phyloP scores from a whole-genome alignment of 2,113 vertebrate genomes.

The Neotoma lepida region DNA sequence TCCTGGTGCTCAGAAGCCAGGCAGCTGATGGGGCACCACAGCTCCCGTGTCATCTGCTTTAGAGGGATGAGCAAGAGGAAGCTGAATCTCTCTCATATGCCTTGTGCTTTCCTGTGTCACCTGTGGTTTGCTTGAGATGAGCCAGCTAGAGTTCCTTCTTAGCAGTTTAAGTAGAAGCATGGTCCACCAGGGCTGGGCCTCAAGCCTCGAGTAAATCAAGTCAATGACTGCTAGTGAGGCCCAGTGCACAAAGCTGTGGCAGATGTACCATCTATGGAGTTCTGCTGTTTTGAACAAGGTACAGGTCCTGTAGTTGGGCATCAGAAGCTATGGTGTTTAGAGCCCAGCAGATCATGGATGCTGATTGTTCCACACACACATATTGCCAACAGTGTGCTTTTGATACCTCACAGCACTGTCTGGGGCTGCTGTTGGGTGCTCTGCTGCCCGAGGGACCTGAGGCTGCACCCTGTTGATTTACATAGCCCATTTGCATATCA shows the following conservation, averaged over 20 bases:
- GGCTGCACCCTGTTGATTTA: too few relatives aligned
- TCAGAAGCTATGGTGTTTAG: neutral
- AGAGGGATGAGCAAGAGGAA: rapidly evolving
- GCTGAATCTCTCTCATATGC: neutral
- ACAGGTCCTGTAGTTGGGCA: rapidly evolving
- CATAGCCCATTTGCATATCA: neutral
- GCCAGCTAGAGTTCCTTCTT: rapidly evolving
- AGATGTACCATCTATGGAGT: too few relatives aligned
- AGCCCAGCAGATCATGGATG: rapidly evolving
- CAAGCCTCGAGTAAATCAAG: neutral
- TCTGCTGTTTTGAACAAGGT: neutral
- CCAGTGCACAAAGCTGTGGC: neutral
- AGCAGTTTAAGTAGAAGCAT: rapidly evolving
- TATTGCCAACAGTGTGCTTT: neutral
- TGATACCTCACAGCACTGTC: too few relatives aligned
- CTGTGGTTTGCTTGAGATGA: neutral
- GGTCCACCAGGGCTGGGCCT: rapidly evolving
- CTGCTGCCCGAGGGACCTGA: neutral
- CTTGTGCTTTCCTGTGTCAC: neutral
- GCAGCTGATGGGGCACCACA: rapidly evolving
- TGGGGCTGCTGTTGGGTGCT: neutral
- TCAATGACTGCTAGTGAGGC: neutral
- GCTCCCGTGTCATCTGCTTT: rapidly evolving
- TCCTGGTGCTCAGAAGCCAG: rapidly evolving
- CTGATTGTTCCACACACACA: rapidly evolving